phyloP scores from a whole-genome alignment of 2,113 vertebrate genomes.

The Budorcas taxicolor region DNA sequence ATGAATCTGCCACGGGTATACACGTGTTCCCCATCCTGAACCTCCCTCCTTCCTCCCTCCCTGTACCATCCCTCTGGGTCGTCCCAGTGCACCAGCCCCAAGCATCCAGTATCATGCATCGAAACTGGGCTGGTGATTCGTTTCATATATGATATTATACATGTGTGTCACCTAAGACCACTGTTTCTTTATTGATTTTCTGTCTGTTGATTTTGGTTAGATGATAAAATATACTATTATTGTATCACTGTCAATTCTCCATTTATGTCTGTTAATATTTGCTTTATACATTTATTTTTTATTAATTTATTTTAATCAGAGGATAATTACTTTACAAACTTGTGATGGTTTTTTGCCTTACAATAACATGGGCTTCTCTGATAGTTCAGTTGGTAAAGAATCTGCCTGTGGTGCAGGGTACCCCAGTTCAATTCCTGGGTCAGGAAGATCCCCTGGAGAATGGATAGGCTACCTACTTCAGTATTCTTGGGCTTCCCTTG shows the following conservation, averaged over 20 bases:
- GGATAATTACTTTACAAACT: neutral
- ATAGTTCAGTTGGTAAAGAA: neutral
- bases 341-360: neutral
- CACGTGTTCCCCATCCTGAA: no score
- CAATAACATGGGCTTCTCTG: neutral
- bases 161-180: neutral
- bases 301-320: neutral
- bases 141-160: no score
- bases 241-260: neutral
- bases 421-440: neutral
- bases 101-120: no score
- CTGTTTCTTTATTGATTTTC: neutral
- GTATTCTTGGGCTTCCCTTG: neutral
- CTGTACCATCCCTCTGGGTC: no score
- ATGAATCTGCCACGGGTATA: no score
- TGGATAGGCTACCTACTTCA: neutral
- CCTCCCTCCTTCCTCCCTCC: no score
- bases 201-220: neutral
- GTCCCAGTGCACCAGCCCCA: no score
- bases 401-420: neutral
- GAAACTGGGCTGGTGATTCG: fast-evolving
- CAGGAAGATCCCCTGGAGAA: neutral
- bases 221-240: neutral
- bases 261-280: neutral
- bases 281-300: neutral